Conservation (phyloP, 2,113 vertebrate genomes). For the Psettodes erumei region DNA sequence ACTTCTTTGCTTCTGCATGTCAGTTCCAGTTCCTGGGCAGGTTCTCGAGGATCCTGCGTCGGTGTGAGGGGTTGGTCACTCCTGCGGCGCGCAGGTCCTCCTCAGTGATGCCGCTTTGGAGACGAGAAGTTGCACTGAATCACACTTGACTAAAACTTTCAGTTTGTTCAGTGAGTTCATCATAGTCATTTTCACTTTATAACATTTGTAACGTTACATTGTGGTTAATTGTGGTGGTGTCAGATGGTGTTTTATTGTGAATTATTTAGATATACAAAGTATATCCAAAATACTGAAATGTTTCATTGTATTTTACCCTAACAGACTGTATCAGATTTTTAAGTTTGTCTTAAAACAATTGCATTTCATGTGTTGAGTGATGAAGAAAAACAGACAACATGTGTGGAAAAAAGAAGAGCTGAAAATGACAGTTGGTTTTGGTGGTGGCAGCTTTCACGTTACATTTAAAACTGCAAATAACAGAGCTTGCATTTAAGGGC, state of each 20-base stretch:
- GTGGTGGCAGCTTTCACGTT: neutral
- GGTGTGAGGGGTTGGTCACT: conserved; percentile 74
- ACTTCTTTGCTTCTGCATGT: conserved; percentile 26
- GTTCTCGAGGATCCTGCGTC: conserved; percentile 75
- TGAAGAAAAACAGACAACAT: neutral
- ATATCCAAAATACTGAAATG: too few species aligned
- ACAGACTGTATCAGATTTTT: too few species aligned
- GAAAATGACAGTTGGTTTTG: neutral
- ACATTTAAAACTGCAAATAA: neutral
- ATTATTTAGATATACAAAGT: too few species aligned
- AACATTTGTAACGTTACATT: too few species aligned
- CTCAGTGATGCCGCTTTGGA: conserved; percentile 82
- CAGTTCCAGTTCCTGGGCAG: conserved; percentile 81
- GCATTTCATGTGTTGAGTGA: too few species aligned
- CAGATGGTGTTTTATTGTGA: too few species aligned
- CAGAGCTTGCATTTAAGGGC: neutral
- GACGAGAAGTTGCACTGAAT: neutral
- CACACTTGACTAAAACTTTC: neutral
- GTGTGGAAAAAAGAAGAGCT: neutral
- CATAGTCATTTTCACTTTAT: neutral
- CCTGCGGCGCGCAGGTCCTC: conserved; percentile 78
- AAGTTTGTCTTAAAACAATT: too few species aligned
- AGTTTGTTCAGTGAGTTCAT: neutral
- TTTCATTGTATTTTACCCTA: too few species aligned
- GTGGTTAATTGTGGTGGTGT: too few species aligned